phyloP scores from a whole-genome alignment of 1,140 invertebrate genomes.

The Ceratosolen solmsi region DNA sequence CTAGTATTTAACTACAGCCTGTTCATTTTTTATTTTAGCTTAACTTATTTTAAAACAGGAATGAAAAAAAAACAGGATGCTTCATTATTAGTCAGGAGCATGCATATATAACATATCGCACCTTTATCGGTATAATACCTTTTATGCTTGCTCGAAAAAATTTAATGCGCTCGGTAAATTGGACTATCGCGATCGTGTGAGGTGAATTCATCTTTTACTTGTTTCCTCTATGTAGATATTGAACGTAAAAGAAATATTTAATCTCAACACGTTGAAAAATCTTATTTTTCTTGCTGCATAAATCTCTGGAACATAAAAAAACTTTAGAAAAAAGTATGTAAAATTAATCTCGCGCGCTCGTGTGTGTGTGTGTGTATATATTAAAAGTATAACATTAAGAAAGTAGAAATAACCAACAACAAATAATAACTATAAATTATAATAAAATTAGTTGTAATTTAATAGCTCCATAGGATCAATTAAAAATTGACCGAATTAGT shows the following conservation, averaged over 20 bases:
- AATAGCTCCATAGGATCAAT: too few species aligned
- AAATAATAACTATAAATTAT: too few species aligned
- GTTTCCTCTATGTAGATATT: neutral
- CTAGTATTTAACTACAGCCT: slow-evolving; percentile 29
- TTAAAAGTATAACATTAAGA: too few species aligned
- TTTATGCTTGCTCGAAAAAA: slow-evolving; percentile 11
- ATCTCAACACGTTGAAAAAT: neutral
- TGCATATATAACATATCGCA: neutral
- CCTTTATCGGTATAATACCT: slow-evolving; percentile 36
- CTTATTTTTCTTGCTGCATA: neutral
- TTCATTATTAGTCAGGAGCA: neutral
- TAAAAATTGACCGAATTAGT: too few species aligned
- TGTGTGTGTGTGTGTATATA: too few species aligned
- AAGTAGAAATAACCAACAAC: too few species aligned
- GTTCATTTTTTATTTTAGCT: slow-evolving; percentile 31
- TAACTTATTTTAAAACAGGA: too few species aligned
- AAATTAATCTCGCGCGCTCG: too few species aligned
- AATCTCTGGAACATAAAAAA: too few species aligned
- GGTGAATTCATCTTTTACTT: slow-evolving; percentile 22
- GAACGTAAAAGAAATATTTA: slow-evolving; percentile 23
- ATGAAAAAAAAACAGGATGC: neutral
- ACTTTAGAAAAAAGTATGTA: too few species aligned
- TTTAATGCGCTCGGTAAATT: slow-evolving; percentile 32
- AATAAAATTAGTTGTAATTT: too few species aligned
- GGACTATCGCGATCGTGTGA: slow-evolving; percentile 16